Evolutionary conservation across 1,140 invertebrate species (phyloP).

Genomic region (Harpegnathos saltator): DNA sequence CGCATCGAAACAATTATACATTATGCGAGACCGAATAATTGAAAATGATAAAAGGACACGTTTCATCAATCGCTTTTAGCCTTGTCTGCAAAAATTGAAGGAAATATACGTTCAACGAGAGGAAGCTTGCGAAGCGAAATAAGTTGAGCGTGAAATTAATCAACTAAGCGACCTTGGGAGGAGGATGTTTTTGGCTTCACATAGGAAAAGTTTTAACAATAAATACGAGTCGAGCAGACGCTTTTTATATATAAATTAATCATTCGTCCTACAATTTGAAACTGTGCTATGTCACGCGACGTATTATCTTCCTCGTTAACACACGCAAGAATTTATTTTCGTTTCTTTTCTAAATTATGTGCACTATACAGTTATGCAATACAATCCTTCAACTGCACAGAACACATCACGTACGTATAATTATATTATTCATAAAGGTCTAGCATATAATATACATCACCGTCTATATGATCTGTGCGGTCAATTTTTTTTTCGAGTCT

Average conservation of each 20-base stretch:
- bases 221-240: neutral
- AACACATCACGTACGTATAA: too few relatives aligned
- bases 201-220: slow-evolving; percentile 21
- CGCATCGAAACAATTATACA: too few relatives aligned
- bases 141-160: slow-evolving; percentile 20
- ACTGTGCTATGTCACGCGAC: neutral
- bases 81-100: slow-evolving; percentile 24
- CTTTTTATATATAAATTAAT: slow-evolving; percentile 10
- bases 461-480: too few relatives aligned
- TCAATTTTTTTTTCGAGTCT: too few relatives aligned
- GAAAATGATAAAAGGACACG: slow-evolving; percentile 7
- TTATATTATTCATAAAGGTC: too few relatives aligned
- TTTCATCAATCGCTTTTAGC: neutral
- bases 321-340: slow-evolving; percentile 1
- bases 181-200: slow-evolving; percentile 2
- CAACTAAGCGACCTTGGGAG: slow-evolving; percentile 1
- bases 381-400: too few relatives aligned
- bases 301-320: slow-evolving; percentile 8
- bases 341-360: slow-evolving; percentile 7
- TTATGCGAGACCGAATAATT: slow-evolving; percentile 13
- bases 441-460: too few relatives aligned
- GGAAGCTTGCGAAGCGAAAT: slow-evolving; percentile 13
- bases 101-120: slow-evolving; percentile 14
- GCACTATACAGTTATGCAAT: neutral
- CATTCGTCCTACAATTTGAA: neutral